Percentiles rank a stretch among this genome's conserved stretches.
phyloP scores from a whole-genome alignment of 2,797 vertebrate genomes.

The Myotis findleyi region DNA sequence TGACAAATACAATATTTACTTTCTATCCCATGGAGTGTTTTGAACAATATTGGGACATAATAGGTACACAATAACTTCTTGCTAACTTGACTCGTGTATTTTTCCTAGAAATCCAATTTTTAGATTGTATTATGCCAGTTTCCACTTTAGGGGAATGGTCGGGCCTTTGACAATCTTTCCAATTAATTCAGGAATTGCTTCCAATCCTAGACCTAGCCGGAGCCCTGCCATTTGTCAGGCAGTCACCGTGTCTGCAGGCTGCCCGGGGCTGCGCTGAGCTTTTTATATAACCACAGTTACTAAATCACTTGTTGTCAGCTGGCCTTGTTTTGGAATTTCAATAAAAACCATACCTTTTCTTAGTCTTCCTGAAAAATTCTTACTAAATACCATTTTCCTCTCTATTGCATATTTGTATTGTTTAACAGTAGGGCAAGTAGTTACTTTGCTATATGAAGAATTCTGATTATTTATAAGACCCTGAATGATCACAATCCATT shows the following conservation, averaged over 20 bases:
- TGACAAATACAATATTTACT: slow-evolving; percentile 50
- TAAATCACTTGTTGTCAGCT: slow-evolving; percentile 64
- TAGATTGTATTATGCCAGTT: slow-evolving; percentile 53
- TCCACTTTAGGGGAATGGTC: slow-evolving; percentile 39
- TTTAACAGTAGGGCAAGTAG: slow-evolving; percentile 26
- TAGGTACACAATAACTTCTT: slow-evolving; percentile 66
- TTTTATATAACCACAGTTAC: slow-evolving; percentile 33
- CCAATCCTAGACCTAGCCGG: background rate
- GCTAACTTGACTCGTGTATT: slow-evolving; percentile 52
- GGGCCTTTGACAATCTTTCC: slow-evolving; percentile 54
- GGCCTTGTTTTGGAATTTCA: slow-evolving; percentile 33
- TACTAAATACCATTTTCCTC: slow-evolving; percentile 22
- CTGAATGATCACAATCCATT: slow-evolving; percentile 28
- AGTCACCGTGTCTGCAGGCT: background rate
- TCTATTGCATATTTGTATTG: background rate
- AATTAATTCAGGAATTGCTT: slow-evolving; percentile 69
- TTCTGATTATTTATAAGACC: background rate
- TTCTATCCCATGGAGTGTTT: slow-evolving; percentile 51
- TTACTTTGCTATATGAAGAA: slow-evolving; percentile 56
- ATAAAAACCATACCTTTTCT: background rate
- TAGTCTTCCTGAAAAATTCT: slow-evolving; percentile 41
- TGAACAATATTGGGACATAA: slow-evolving; percentile 63
- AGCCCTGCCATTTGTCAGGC: slow-evolving; percentile 44
- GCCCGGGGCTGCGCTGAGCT: background rate
- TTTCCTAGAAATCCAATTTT: slow-evolving; percentile 66